Conservation (phyloP, 2,113 vertebrate genomes). For the Ornithorhynchus anatinus region DNA sequence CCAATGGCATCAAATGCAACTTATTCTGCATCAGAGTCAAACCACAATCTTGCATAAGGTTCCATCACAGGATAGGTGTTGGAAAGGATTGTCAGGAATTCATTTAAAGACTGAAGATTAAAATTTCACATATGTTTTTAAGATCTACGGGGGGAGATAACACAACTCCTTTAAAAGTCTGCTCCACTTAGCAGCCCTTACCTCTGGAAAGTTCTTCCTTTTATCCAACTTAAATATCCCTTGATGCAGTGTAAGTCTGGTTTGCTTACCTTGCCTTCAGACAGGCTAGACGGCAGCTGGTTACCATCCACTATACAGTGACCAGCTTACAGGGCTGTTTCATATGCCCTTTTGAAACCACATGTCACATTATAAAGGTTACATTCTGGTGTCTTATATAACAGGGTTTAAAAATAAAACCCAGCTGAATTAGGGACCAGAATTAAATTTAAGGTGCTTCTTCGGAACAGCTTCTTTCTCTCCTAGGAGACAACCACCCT, state of each 20-base stretch:
- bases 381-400: background rate
- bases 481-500: background rate
- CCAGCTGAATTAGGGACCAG: background rate
- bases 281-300: background rate
- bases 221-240: slow-evolving; percentile 11
- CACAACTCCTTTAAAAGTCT: no score
- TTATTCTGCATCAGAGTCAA: no score
- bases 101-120: no score
- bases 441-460: background rate
- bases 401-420: background rate
- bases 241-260: background rate
- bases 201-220: background rate
- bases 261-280: no score
- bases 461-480: background rate
- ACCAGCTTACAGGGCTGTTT: background rate
- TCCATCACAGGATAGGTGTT: no score
- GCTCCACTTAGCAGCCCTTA: no score
- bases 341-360: background rate
- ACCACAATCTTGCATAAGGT: no score
- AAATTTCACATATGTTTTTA: no score
- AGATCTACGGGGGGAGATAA: no score
- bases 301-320: background rate
- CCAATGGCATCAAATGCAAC: no score
- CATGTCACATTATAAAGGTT: background rate
- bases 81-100: no score